Conservation (phyloP, 1,140 invertebrate species). For the Lucilia sericata region DNA sequence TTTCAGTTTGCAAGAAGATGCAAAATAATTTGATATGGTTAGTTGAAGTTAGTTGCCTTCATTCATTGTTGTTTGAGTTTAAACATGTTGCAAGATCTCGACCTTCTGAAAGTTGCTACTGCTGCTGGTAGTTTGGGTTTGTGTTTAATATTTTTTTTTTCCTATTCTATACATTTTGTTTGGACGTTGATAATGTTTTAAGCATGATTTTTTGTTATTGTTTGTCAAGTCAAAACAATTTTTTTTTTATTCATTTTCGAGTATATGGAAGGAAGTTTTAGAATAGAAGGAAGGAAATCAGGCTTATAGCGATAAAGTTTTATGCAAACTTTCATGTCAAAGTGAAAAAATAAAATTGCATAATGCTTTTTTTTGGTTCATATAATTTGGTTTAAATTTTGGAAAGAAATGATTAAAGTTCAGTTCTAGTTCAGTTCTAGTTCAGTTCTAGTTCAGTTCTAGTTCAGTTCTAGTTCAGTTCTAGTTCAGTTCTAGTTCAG, state of each 20-base stretch:
- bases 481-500: no score
- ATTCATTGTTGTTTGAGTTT: not conserved
- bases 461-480: no score
- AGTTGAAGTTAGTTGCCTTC: not conserved
- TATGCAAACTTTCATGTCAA: constrained; percentile 19
- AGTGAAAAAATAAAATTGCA: constrained; percentile 2
- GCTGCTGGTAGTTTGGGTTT: not conserved
- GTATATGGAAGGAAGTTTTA: not conserved
- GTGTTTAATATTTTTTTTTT: not conserved
- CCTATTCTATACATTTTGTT: not conserved
- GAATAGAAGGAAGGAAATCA: not conserved
- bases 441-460: no score
- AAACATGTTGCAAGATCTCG: constrained; percentile 13
- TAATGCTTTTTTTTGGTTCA: not conserved
- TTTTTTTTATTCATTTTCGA: not conserved
- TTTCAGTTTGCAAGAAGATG: not conserved
- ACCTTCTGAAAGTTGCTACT: not conserved
- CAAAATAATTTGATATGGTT: constrained; percentile 24
- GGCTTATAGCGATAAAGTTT: constrained; percentile 22
- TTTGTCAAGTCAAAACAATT: constrained; percentile 14
- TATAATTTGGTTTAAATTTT: no score
- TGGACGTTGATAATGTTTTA: constrained; percentile 16
- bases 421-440: no score
- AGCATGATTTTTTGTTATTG: not conserved
- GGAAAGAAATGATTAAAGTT: no score